phyloP scores from a whole-genome alignment of 2,888 invertebrate species.

The Macrophya alboannulata region DNA sequence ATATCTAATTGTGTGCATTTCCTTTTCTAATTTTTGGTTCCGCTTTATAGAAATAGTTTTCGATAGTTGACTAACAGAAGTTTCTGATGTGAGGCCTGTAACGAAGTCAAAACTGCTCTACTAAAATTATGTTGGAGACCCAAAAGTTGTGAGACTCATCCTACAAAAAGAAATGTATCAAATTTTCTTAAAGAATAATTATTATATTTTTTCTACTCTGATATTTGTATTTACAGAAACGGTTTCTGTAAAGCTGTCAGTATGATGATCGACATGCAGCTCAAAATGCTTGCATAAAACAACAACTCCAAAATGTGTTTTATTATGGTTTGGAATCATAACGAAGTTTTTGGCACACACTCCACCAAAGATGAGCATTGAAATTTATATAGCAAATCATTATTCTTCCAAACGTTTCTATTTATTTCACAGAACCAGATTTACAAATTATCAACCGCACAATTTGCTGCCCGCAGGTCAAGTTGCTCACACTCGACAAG shows the following conservation, averaged over 20 bases:
- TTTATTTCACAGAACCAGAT: not conserved
- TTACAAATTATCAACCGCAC: constrained; percentile 13
- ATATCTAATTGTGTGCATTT: too few species aligned
- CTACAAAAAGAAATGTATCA: not conserved
- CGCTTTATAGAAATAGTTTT: too few species aligned
- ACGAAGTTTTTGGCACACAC: too few species aligned
- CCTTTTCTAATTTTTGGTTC: too few species aligned
- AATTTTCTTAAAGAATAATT: constrained; percentile 16
- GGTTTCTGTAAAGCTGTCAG: not conserved
- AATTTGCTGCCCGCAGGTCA: constrained; percentile 20
- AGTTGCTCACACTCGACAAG: not conserved
- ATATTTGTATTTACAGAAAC: constrained; percentile 6
- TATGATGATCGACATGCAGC: not conserved
- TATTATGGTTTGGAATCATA: too few species aligned
- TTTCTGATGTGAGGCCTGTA: not conserved
- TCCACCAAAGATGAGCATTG: too few species aligned
- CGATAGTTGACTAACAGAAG: not conserved
- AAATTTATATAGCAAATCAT: too few species aligned
- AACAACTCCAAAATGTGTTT: too few species aligned
- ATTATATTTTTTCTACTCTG: not conserved
- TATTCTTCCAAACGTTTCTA: too few species aligned
- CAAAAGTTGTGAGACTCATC: not conserved
- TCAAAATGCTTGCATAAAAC: not conserved
- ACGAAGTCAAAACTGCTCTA: too few species aligned
- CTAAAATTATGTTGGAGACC: not conserved